Percentiles rank a stretch among this genome's conserved stretches.
These are phyloP conservation scores for Loriculus beryllinus DNA, from an alignment of 2,797 vertebrate genomes.

Conservation along the genomic window DNA sequence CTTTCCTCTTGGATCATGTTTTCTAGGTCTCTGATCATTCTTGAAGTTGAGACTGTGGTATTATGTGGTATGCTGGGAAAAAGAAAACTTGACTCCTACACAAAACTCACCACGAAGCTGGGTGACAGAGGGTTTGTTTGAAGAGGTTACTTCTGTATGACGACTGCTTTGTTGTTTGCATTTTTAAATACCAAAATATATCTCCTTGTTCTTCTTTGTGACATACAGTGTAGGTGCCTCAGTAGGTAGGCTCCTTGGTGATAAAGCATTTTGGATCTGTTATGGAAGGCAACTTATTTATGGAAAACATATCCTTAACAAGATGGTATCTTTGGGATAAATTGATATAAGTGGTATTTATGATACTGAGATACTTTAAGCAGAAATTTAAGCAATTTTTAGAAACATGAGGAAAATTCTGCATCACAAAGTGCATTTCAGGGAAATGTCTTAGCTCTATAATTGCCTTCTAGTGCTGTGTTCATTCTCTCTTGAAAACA, in stretches of 20 bases:
- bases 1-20: slow-evolving; percentile 15
- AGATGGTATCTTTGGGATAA: not conserved
- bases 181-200: not conserved
- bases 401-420: slow-evolving; percentile 38
- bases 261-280: not conserved
- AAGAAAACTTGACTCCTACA: not conserved
- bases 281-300: not conserved
- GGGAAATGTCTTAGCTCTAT: not conserved
- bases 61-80: not conserved
- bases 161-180: not conserved
- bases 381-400: slow-evolving; percentile 8
- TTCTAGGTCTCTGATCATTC: slow-evolving; percentile 32
- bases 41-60: not conserved
- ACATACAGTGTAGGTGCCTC: not conserved
- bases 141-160: not conserved
- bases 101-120: not conserved
- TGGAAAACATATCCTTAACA: not conserved
- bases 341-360: not conserved
- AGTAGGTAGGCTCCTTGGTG: not conserved
- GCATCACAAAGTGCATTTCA: slow-evolving; percentile 13
- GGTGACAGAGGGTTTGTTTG: slow-evolving; percentile 3
- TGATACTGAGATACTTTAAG: not conserved
- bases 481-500: not conserved
- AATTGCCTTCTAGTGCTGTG: slow-evolving; percentile 9
- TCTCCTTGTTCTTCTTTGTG: not conserved